Base-by-base conservation (phyloP, 1,140 invertebrate genomes). In the Halyomorpha halys region DNA sequence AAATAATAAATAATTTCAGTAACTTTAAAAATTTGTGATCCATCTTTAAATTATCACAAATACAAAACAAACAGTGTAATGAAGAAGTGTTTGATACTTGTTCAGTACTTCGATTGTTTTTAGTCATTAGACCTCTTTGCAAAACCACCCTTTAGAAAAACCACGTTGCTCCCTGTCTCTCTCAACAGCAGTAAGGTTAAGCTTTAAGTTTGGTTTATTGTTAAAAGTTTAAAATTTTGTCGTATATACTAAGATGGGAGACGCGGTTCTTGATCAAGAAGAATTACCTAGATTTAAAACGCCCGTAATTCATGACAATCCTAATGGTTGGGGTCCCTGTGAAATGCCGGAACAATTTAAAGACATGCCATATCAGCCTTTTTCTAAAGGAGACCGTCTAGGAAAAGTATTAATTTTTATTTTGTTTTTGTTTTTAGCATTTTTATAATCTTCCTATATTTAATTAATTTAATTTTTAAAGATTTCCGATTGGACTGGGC, bases 311-410 rank as follows among this genome's bases (percentile, higher is more conserved):
- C 90, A 93, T 74, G 89, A 94, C 70, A 96, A 95, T 75, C 83
- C 86, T 1, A 83, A 82, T 68, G 94, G 94, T 75, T 98, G 96
- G 96, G 96, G 96, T 3, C 96, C 96, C 49, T 91, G 86, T 76
- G 87, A 91, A 73, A 81, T 97, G 74, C 92, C 94, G 19, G 91
- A 94, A 66, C 90, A 94, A 74, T 98, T 95, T 76, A 90, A 91
- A 74, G 94, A 97, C 77, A 96, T 98, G 85, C 95, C 96, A 0
- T 98, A 98, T 76, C 94, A 97, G 76, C 94, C 94, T 18, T 98
- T 97, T 74, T 94, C 93, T 60, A 98, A 98, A 80, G 93, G 91
- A 64, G 94, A 98, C 77, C 83, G 94, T 67, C 78, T 98, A 61
- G 96, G 95, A 70, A 98, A 97, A 80, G 86, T 88, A 73, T 74